phyloP scores from a whole-genome alignment of 2,113 vertebrate species.

The Zapus hudsonius region DNA sequence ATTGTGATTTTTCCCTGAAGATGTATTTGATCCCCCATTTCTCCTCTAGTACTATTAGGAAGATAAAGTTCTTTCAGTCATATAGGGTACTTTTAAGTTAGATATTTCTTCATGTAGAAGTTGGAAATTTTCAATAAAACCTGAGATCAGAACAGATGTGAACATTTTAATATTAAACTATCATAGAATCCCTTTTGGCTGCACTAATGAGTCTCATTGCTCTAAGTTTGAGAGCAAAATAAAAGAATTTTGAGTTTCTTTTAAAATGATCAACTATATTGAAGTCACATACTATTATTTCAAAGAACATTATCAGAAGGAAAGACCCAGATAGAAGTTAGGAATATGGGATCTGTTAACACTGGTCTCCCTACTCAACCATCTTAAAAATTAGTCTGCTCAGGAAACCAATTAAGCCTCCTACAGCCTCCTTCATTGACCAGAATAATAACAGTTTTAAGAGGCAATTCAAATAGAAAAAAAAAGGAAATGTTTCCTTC shows the following conservation, averaged over 20 bases:
- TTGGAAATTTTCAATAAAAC: slow-evolving; percentile 66
- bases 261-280: slow-evolving; percentile 56
- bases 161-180: slow-evolving; percentile 64
- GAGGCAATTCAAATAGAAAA: neutral
- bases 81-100: slow-evolving; percentile 5
- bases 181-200: slow-evolving; percentile 48
- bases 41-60: slow-evolving; percentile 16
- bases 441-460: slow-evolving; percentile 50
- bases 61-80: slow-evolving; percentile 41
- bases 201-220: slow-evolving; percentile 37
- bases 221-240: slow-evolving; percentile 62
- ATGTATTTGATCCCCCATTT: neutral
- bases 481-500: slow-evolving; percentile 13
- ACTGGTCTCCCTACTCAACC: slow-evolving; percentile 27
- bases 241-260: slow-evolving; percentile 61
- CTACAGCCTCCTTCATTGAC: slow-evolving; percentile 46
- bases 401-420: slow-evolving; percentile 52
- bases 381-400: slow-evolving; percentile 58
- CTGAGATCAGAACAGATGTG: slow-evolving; percentile 70
- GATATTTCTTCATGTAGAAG: slow-evolving; percentile 51
- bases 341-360: slow-evolving; percentile 44
- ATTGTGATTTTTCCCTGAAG: slow-evolving; percentile 35
- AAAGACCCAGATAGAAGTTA: slow-evolving; percentile 15
- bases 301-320: slow-evolving; percentile 32
- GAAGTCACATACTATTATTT: slow-evolving; percentile 45